Evolutionary conservation across 2,113 vertebrate species (phyloP), one percentile per base, ranked within the genome.

Genomic region (Dolichallabes microphthalmus): DNA sequence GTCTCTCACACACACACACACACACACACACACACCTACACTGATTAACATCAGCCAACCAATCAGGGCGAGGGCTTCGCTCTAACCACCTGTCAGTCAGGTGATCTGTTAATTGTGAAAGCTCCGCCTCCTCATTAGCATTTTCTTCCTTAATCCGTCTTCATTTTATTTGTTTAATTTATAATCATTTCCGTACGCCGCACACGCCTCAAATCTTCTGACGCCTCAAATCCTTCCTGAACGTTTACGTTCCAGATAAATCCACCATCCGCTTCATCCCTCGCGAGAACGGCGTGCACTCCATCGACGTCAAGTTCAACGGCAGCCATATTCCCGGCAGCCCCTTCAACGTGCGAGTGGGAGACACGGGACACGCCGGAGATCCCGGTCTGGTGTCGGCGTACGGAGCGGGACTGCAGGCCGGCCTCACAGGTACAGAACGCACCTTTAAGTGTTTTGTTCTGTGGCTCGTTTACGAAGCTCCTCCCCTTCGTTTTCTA

Each of bases 281-380:
- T 0, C 95, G 96, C 0, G 97, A 98, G 93, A 98, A 98, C 0
- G 97, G 98, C 0, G 95, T 98, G 45, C 97, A 99, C 93, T 96
- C 97, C 80, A 98, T 99, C 19, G 96, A 99, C 35, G 96, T 98
- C 88, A 97, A 96, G 92, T 98, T 99, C 92, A 99, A 97, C 0
- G 96, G 97, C 4, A 95, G 96, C 84, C 98, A 99, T 61, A 98
- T 99, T 86, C 97, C 98, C 0, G 97, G 97, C 30, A 99, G 98
- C 88, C 98, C 98, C 87, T 99, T 99, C 90, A 98, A 98, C 79
- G 97, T 99, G 83, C 95, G 97, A 0, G 97, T 98, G 12, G 98
- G 98, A n/a, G 97, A 98, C 87, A 95, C 95, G 32, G 97, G 96
- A 88, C 95, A 97, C 86, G 94, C 95, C 0, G 97, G 96, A 8